Conservation (phyloP, 2,888 invertebrate genomes). For the Celastrina argiolus region DNA sequence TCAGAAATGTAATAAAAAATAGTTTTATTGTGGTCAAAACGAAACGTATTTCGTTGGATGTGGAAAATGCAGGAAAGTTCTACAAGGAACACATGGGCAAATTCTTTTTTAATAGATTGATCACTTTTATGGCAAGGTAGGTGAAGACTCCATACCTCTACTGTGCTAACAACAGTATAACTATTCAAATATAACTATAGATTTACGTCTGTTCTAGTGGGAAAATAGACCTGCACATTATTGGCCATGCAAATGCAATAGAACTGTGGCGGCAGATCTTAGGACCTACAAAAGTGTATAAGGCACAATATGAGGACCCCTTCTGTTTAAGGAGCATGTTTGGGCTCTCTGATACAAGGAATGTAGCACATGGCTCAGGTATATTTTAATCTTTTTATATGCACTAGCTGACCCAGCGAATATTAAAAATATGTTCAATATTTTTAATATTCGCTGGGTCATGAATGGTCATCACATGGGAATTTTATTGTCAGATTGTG, state of each 20-base stretch:
- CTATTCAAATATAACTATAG: neutral
- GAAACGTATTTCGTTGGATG: conserved; percentile 79
- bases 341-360: conserved; percentile 95
- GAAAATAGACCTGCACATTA: conserved; percentile 86
- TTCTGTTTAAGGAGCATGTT: conserved; percentile 87
- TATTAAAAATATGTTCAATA: too few relatives aligned
- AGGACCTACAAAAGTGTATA: conserved; percentile 93
- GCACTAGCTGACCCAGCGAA: too few relatives aligned
- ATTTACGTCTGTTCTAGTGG: conserved; percentile 78
- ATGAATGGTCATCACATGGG: too few relatives aligned
- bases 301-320: conserved; percentile 87
- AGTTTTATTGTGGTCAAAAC: conserved; percentile 86
- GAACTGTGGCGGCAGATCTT: conserved; percentile 88
- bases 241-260: conserved; percentile 87
- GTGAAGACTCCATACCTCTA: conserved; percentile 3
- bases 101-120: conserved; percentile 89
- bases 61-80: conserved; percentile 83
- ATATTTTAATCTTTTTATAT: conserved; percentile 32
- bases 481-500: too few relatives aligned
- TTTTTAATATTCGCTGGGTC: too few relatives aligned
- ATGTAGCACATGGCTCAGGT: conserved; percentile 97
- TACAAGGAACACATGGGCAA: conserved; percentile 89
- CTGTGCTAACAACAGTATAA: neutral
- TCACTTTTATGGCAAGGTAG: conserved; percentile 90
- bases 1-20: conserved; percentile 81